phyloP scores from a whole-genome alignment of 2,797 vertebrate genomes.

The Neosalanx taihuensis region DNA sequence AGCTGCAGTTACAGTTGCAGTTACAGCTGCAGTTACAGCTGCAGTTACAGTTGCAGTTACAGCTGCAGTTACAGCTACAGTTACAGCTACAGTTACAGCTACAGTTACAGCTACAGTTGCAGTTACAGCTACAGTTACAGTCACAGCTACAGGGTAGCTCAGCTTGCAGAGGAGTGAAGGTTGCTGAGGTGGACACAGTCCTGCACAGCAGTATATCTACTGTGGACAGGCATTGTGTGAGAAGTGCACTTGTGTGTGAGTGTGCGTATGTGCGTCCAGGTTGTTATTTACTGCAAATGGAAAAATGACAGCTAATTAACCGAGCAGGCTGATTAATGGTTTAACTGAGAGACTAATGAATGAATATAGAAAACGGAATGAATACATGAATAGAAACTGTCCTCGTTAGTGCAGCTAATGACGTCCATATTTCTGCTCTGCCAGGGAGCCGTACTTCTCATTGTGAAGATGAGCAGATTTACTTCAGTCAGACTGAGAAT shows the following conservation, averaged over 20 bases:
- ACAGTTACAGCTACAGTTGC: too few species aligned
- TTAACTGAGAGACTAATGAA: slow-evolving; percentile 2
- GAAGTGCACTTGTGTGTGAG: not conserved
- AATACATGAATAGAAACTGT: slow-evolving; percentile 7
- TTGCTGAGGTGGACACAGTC: too few species aligned
- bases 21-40: too few species aligned
- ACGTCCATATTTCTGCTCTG: slow-evolving; percentile 3
- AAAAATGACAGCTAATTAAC: slow-evolving; percentile 11
- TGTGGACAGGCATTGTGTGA: not conserved
- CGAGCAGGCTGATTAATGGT: slow-evolving; percentile 12
- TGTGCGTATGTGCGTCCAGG: not conserved
- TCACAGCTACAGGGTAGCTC: too few species aligned
- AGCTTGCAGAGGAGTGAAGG: too few species aligned
- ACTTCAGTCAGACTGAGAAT: too few species aligned
- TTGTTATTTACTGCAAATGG: slow-evolving; percentile 15
- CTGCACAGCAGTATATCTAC: not conserved
- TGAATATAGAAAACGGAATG: slow-evolving; percentile 1
- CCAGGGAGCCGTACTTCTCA: not conserved
- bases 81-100: too few species aligned
- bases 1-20: too few species aligned
- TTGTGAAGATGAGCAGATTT: not conserved
- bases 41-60: too few species aligned
- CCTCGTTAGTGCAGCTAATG: slow-evolving; percentile 13
- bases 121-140: too few species aligned
- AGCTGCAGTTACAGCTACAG: too few species aligned